Evolutionary conservation across 2,888 invertebrate genomes (phyloP).

Genomic region (Carabus problematicus): DNA sequence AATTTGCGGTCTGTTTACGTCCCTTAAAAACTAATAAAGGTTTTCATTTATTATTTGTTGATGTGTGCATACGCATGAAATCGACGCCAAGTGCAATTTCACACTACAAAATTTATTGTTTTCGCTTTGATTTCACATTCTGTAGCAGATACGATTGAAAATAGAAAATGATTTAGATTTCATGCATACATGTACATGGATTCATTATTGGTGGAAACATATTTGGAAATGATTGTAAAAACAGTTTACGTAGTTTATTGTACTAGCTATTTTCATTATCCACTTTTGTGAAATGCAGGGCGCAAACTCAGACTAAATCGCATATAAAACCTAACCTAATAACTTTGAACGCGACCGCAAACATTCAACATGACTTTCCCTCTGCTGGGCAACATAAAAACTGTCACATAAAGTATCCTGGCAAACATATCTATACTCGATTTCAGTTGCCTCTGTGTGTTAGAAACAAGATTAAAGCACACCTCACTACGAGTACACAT

Average conservation of each 20-base stretch:
- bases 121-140: no score
- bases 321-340: slow-evolving; percentile 1
- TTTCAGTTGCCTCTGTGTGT: slow-evolving; percentile 15
- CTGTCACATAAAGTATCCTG: slow-evolving; percentile 17
- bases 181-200: not conserved
- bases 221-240: no score
- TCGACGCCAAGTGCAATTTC: no score
- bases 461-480: slow-evolving; percentile 2
- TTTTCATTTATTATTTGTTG: slow-evolving; percentile 30
- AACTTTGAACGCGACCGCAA: slow-evolving; percentile 8
- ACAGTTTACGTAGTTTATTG: not conserved
- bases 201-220: not conserved
- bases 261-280: not conserved
- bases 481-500: no score
- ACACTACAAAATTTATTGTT: no score
- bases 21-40: slow-evolving; percentile 37
- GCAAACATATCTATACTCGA: slow-evolving; percentile 21
- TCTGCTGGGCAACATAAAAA: slow-evolving; percentile 13
- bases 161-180: slow-evolving; percentile 7
- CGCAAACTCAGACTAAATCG: not conserved
- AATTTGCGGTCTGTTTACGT: slow-evolving; percentile 27
- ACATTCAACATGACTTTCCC: slow-evolving; percentile 18
- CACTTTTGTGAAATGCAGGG: not conserved
- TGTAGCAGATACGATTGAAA: no score
- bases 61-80: slow-evolving; percentile 11